Evolutionary conservation across 30 jellyfish, hydroid and myxozoan species (phyloP).

Genomic region (Chironex yamaguchii): DNA sequence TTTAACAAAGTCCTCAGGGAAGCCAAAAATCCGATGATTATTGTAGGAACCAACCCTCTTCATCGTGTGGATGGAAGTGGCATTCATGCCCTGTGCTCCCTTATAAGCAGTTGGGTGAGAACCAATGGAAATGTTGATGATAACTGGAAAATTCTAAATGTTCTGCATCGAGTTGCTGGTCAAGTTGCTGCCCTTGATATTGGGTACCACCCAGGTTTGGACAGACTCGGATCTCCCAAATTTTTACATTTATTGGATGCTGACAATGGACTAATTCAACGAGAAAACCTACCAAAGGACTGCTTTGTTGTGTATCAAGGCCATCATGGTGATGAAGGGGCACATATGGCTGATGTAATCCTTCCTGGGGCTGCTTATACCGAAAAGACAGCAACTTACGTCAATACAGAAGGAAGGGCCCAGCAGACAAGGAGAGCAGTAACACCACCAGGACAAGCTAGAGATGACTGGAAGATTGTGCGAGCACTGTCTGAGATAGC

Average conservation of each 20-base stretch:
- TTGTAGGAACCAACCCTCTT: constrained; percentile 90
- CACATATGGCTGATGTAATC: constrained; percentile 86
- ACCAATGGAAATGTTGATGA: constrained; percentile 75
- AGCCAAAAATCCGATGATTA: constrained; percentile 92
- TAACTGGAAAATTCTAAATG: constrained; percentile 89
- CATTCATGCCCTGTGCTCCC: constrained; percentile 83
- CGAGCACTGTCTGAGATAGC: constrained; percentile 98
- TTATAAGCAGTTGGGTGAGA: constrained; percentile 75
- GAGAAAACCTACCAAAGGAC: constrained; percentile 82
- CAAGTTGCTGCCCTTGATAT: constrained; percentile 98
- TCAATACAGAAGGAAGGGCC: constrained; percentile 98
- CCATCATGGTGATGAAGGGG: constrained; percentile 99
- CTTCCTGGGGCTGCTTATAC: constrained; percentile 98
- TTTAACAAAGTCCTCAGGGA: constrained; percentile 77
- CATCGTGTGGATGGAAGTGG: constrained; percentile 77
- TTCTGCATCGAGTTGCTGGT: constrained; percentile 95
- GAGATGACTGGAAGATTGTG: constrained; percentile 98
- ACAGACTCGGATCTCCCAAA: constrained; percentile 72
- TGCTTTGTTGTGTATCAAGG: constrained; percentile 98
- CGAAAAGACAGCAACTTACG: constrained; percentile 93
- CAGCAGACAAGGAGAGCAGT: constrained; percentile 96
- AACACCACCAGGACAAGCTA: constrained; percentile 95
- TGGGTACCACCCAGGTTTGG: constrained; percentile 90
- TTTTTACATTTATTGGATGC: constrained; percentile 85
- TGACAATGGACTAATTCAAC: constrained; percentile 81